phyloP scores from a whole-genome alignment of 2,888 invertebrate species.

The Scotopteryx bipunctaria region DNA sequence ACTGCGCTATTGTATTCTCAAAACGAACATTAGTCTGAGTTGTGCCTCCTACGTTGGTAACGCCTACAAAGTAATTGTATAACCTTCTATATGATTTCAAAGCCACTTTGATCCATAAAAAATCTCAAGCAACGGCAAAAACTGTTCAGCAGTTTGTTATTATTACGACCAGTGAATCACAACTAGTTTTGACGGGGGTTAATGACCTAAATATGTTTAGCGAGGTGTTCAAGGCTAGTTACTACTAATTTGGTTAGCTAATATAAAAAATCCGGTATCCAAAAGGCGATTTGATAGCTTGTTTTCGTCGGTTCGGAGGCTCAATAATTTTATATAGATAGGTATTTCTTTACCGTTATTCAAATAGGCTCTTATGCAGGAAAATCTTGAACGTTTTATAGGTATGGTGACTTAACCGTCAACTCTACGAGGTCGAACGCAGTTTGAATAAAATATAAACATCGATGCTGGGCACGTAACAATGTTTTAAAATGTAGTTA shows the following conservation, averaged over 20 bases:
- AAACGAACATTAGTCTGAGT: conserved; percentile 4
- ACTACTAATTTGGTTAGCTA: conserved; percentile 69
- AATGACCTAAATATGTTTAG: conserved; percentile 81
- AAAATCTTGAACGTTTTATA: conserved; percentile 16
- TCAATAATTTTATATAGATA: conserved; percentile 54
- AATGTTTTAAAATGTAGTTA: background rate
- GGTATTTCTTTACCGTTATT: conserved; percentile 68
- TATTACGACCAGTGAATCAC: conserved; percentile 82
- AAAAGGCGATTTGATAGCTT: conserved; percentile 57
- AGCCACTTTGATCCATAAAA: conserved; percentile 52
- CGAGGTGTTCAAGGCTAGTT: conserved; percentile 78
- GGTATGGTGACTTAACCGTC: background rate
- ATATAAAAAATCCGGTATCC: conserved; percentile 70
- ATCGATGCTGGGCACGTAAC: conserved; percentile 26
- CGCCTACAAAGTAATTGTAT: conserved; percentile 63
- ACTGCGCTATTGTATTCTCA: conserved; percentile 46
- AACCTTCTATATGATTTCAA: conserved; percentile 62
- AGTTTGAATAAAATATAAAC: conserved; percentile 45
- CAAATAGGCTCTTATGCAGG: conserved; percentile 32
- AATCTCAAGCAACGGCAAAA: conserved; percentile 76
- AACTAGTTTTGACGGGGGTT: conserved; percentile 80
- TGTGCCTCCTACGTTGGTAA: conserved; percentile 49
- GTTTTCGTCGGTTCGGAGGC: conserved; percentile 52
- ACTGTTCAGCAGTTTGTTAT: conserved; percentile 78
- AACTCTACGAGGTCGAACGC: conserved; percentile 40